phyloP scores from a whole-genome alignment of 1,140 invertebrate genomes.

The Drosophila subobscura region DNA sequence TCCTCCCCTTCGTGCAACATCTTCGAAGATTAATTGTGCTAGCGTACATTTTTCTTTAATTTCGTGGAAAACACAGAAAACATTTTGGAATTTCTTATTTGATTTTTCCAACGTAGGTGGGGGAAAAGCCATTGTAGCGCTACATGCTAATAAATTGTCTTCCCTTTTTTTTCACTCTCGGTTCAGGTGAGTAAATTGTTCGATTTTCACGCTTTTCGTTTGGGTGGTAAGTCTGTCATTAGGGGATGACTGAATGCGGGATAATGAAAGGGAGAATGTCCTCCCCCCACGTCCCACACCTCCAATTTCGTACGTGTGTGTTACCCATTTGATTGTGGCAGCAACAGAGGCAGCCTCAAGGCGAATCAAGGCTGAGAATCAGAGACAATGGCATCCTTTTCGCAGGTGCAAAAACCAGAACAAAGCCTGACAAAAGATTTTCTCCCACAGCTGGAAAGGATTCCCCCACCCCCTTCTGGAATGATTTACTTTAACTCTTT shows the following conservation, averaged over 20 bases:
- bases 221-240: slow-evolving; percentile 42
- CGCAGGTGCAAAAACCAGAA: slow-evolving; percentile 25
- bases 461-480: slow-evolving; percentile 9
- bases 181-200: slow-evolving; percentile 51
- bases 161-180: slow-evolving; percentile 20
- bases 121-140: slow-evolving; percentile 3
- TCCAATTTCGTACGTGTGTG: neutral
- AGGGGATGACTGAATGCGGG: neutral
- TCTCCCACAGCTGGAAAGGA: slow-evolving; percentile 21
- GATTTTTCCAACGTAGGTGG: slow-evolving; percentile 38
- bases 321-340: slow-evolving; percentile 8
- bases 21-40: slow-evolving; percentile 74
- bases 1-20: slow-evolving; percentile 7
- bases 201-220: slow-evolving; percentile 13
- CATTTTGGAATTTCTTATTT: slow-evolving; percentile 59
- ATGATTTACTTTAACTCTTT: slow-evolving; percentile 44
- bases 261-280: slow-evolving; percentile 17
- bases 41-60: slow-evolving; percentile 78
- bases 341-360: neutral
- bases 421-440: slow-evolving; percentile 45
- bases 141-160: slow-evolving; percentile 43
- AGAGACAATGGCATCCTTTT: slow-evolving; percentile 20
- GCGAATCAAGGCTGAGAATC: slow-evolving; percentile 1
- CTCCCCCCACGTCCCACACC: neutral
- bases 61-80: slow-evolving; percentile 63